Evolutionary conservation across 1,140 invertebrate genomes (phyloP).

Genomic region (Drosophila kikkawai): DNA sequence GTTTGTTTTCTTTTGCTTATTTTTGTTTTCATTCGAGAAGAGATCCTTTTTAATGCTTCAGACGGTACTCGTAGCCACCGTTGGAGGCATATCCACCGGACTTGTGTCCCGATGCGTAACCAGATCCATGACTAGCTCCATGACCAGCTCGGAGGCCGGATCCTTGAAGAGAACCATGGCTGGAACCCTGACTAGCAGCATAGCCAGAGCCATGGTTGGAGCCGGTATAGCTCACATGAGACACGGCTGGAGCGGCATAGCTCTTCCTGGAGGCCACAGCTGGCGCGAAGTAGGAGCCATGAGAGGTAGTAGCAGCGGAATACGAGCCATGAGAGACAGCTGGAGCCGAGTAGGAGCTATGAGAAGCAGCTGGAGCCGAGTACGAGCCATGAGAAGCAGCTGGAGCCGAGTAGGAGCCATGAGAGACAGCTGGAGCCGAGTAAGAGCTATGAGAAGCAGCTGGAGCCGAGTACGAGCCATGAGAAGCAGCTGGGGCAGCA

Average conservation of each 20-base stretch:
- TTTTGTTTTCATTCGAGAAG: slow-evolving; percentile 19
- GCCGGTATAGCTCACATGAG: slow-evolving; percentile 33
- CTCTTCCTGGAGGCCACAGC: slow-evolving; percentile 18
- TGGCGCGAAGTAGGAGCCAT: slow-evolving; percentile 18
- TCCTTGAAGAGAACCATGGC: slow-evolving; percentile 8
- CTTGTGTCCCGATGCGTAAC: slow-evolving; percentile 12
- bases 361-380: slow-evolving; percentile 13
- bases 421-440: slow-evolving; percentile 11
- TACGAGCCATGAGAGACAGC: slow-evolving; percentile 2
- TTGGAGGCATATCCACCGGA: slow-evolving; percentile 47
- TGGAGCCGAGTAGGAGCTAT: too few species aligned
- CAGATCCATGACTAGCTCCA: slow-evolving; percentile 5
- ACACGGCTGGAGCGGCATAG: slow-evolving; percentile 38
- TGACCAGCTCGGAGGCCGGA: slow-evolving; percentile 15
- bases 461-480: slow-evolving; percentile 15
- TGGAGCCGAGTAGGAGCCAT: too few species aligned
- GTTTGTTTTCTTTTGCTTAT: neutral
- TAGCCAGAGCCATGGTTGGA: slow-evolving; percentile 33
- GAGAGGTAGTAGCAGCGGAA: neutral
- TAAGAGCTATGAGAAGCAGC: slow-evolving; percentile 24
- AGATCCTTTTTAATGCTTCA: slow-evolving; percentile 50
- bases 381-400: slow-evolving; percentile 7
- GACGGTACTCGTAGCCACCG: slow-evolving; percentile 63
- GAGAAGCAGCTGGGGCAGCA: neutral
- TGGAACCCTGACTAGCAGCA: slow-evolving; percentile 5